Evolutionary conservation across 2,113 vertebrate species (phyloP).

Genomic region (Lepidothrix coronata): DNA sequence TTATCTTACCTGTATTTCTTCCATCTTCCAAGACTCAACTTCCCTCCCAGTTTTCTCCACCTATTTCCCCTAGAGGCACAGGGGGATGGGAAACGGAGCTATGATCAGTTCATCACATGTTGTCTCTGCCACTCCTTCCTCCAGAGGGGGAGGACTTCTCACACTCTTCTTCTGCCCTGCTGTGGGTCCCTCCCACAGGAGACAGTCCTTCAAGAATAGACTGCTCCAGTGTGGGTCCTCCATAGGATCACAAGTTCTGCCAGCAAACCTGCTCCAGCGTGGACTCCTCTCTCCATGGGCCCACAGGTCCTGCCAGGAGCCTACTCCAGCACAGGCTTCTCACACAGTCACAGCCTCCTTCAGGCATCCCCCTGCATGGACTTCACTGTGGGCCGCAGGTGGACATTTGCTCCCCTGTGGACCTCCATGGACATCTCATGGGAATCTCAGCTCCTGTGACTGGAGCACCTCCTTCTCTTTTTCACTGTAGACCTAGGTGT

Average conservation of each 20-base stretch:
- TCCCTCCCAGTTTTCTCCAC: neutral
- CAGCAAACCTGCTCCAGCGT: neutral
- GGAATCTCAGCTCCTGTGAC: neutral
- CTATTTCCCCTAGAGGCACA: neutral
- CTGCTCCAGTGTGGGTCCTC: neutral
- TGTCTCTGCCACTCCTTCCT: neutral
- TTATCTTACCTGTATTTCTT: neutral
- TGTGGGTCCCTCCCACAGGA: neutral
- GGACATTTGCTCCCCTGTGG: neutral
- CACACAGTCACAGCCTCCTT: neutral
- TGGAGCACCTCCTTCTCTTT: neutral
- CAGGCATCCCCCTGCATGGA: neutral
- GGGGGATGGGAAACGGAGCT: neutral
- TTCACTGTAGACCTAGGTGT: neutral
- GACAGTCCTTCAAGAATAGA: neutral
- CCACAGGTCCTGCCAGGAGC: no score
- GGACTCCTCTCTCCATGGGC: no score
- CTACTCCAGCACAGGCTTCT: neutral
- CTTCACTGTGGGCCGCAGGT: neutral
- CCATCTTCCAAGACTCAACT: neutral
- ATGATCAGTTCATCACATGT: accelerated
- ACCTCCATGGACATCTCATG: no score
- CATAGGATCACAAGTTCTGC: no score
- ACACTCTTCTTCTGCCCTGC: neutral
- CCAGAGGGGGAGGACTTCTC: neutral